phyloP scores from a whole-genome alignment of 2,113 vertebrate genomes.

The Australoheros scitulus region DNA sequence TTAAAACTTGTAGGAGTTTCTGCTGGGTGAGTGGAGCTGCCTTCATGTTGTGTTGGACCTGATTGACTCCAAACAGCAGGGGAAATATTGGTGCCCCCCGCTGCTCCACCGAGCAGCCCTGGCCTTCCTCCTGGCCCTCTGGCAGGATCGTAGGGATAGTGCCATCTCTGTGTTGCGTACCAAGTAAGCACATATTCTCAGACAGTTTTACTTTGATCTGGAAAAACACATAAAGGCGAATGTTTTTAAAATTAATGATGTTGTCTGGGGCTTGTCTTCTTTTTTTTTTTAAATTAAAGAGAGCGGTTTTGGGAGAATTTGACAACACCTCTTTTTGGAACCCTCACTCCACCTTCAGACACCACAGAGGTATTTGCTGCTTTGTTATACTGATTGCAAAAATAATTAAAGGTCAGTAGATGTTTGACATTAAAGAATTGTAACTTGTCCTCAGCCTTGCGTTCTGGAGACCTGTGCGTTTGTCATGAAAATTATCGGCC shows the following conservation, averaged over 20 bases:
- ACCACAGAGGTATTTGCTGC: constrained; percentile 87
- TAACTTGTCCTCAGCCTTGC: constrained; percentile 82
- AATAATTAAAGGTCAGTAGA: neutral
- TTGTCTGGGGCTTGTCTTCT: neutral
- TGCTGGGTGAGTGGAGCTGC: constrained; percentile 94
- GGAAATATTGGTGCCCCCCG: constrained; percentile 93
- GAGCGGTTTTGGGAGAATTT: constrained; percentile 97
- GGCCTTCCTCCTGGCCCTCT: constrained; percentile 94
- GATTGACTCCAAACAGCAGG: constrained; percentile 89
- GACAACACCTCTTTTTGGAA: constrained; percentile 91
- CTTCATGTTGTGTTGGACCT: constrained; percentile 92
- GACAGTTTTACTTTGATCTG: neutral
- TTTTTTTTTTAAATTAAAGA: constrained; percentile 70
- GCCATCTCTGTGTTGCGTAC: constrained; percentile 93
- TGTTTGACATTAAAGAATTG: neutral
- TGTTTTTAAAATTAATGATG: neutral
- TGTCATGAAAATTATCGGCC: constrained; percentile 96
- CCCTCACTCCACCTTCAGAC: constrained; percentile 86
- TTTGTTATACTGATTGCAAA: neutral
- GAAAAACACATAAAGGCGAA: neutral
- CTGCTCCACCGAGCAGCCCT: constrained; percentile 91
- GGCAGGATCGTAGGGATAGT: constrained; percentile 96
- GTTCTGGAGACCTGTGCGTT: constrained; percentile 96
- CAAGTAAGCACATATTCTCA: constrained; percentile 78
- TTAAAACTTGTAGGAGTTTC: constrained; percentile 85